Evolutionary conservation across 2,888 invertebrate genomes (phyloP).

Genomic region (Ganaspis brasiliensis): DNA sequence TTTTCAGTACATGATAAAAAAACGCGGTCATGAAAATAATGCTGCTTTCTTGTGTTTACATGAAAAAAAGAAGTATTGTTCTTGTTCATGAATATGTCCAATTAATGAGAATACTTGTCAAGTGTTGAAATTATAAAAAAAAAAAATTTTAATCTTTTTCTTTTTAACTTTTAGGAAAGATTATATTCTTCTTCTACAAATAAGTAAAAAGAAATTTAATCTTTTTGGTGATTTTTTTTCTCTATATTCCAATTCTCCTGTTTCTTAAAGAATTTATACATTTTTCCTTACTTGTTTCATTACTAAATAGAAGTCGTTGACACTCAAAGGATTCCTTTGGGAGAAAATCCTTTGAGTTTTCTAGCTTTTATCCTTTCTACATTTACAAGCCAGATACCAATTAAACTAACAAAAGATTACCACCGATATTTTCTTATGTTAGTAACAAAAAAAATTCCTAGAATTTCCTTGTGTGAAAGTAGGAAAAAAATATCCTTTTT

Average conservation of each 20-base stretch:
- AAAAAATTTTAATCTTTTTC: neutral
- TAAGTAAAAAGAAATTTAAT: neutral
- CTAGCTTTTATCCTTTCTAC: conserved; percentile 10
- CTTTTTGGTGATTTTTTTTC: conserved; percentile 25
- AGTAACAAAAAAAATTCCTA: neutral
- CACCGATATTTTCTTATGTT: neutral
- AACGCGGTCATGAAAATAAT: neutral
- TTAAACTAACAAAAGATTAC: conserved; percentile 16
- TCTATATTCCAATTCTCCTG: neutral
- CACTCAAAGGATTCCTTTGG: conserved; percentile 8
- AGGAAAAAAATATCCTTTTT: neutral
- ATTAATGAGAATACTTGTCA: too few relatives aligned
- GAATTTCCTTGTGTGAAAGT: too few relatives aligned
- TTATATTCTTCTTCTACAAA: too few relatives aligned
- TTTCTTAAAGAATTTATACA: neutral
- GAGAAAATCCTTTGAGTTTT: conserved; percentile 6
- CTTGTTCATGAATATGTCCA: too few relatives aligned
- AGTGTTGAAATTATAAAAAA: too few relatives aligned
- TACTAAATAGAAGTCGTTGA: conserved; percentile 14
- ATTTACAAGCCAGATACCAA: neutral
- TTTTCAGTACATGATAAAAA: neutral
- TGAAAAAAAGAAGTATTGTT: neutral
- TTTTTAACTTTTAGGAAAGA: neutral
- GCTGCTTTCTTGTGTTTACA: neutral
- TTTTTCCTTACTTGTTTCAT: neutral